Percentiles rank a stretch among this genome's conserved stretches.
Conservation (phyloP, 2,113 vertebrate genomes). For the Anolis carolinensis region DNA sequence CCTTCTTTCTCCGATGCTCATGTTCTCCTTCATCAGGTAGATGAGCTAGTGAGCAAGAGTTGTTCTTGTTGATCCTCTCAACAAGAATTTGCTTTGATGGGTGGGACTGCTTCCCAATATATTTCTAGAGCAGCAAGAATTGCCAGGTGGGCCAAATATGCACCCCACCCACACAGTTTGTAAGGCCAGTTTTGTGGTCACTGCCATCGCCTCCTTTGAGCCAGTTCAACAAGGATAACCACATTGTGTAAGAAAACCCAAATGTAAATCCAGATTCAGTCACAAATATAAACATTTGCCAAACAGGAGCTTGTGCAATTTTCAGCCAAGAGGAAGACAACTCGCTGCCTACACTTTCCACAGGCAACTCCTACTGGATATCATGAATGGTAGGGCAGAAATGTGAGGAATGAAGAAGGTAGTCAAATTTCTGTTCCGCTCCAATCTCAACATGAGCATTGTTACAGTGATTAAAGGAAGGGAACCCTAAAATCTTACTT, state of each 20-base stretch:
- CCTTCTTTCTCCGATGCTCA: not conserved
- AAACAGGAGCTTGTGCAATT: not conserved
- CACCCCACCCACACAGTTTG: not conserved
- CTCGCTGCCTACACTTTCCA: not conserved
- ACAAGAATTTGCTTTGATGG: not conserved
- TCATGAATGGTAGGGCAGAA: not conserved
- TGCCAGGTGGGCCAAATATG: not conserved
- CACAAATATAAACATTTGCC: not conserved
- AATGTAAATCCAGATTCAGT: constrained; percentile 1
- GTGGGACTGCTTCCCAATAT: not conserved
- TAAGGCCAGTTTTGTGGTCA: not conserved
- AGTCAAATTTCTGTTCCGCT: not conserved
- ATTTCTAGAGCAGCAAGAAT: not conserved
- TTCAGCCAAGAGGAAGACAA: not conserved
- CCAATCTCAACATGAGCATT: not conserved
- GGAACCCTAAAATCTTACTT: constrained; percentile 1
- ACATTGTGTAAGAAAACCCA: not conserved
- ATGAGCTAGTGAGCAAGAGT: not conserved
- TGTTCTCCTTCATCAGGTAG: not conserved
- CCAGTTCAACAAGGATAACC: not conserved
- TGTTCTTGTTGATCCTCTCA: not conserved
- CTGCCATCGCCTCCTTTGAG: not conserved
- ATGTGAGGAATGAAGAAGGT: constrained; percentile 32
- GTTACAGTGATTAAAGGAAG: not conserved
- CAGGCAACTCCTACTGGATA: not conserved